These are phyloP conservation scores for Gasterosteus aculeatus DNA, from an alignment of 2,113 vertebrate genomes.

Conservation along the genomic window DNA sequence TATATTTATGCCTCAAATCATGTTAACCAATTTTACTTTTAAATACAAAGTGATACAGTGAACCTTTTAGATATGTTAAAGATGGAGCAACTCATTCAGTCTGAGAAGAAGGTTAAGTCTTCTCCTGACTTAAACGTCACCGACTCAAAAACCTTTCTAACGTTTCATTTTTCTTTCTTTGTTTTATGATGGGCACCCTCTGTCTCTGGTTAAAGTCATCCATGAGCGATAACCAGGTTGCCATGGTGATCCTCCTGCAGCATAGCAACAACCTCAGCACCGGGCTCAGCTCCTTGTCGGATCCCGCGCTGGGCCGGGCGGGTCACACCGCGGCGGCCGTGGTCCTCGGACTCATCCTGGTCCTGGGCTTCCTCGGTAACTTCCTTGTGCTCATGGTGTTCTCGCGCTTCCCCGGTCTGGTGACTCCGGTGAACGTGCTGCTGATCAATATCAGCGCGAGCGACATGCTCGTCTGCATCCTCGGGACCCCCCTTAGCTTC, in stretches of 20 bases:
- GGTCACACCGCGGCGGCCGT: constrained; percentile 46
- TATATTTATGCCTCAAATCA: not conserved
- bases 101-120: not conserved
- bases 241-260: constrained; percentile 35
- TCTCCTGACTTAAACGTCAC: not conserved
- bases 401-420: constrained; percentile 48
- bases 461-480: constrained; percentile 64
- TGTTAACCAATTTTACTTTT: not conserved
- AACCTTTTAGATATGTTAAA: not conserved
- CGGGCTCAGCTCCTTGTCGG: not conserved
- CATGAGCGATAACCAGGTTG: not conserved
- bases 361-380: constrained; percentile 64
- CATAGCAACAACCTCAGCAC: constrained; percentile 55
- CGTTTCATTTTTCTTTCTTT: too few relatives aligned
- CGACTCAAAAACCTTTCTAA: not conserved
- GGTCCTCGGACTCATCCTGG: constrained; percentile 53
- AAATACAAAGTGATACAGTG: not conserved
- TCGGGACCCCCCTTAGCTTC: constrained; percentile 64
- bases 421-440: constrained; percentile 54
- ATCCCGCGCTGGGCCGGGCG: constrained; percentile 27
- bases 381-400: constrained; percentile 58
- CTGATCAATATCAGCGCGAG: constrained; percentile 67
- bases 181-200: not conserved
- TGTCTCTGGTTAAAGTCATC: not conserved
- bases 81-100: not conserved